Conservation (phyloP, 2,797 vertebrate genomes). For the Centroberyx gerrardi region DNA sequence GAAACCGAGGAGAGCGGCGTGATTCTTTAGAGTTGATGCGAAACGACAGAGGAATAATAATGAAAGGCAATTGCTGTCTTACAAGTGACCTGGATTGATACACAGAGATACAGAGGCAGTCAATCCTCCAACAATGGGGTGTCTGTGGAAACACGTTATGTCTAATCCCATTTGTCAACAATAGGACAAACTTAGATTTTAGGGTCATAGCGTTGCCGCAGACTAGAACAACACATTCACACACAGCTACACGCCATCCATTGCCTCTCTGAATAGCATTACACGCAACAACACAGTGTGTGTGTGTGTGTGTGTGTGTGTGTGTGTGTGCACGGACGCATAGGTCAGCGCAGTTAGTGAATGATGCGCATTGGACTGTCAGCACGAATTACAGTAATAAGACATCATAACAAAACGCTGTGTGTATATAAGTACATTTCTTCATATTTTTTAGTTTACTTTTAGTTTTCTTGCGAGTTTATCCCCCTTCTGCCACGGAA, state of each 20-base stretch:
- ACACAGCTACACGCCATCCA: conserved; percentile 25
- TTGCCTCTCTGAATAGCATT: conserved; percentile 20
- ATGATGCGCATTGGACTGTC: conserved; percentile 65
- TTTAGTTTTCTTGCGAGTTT: conserved; percentile 43
- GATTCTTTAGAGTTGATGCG: conserved; percentile 49
- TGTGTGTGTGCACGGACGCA: conserved; percentile 11
- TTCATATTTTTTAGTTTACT: not conserved
- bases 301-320: conserved; percentile 19
- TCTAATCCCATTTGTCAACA: conserved; percentile 80
- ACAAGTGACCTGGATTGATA: conserved; percentile 68
- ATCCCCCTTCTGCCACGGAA: conserved; percentile 41
- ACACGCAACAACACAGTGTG: conserved; percentile 4
- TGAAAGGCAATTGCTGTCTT: conserved; percentile 68
- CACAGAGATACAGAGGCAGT: conserved; percentile 56
- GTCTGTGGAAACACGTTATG: conserved; percentile 47
- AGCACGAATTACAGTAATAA: conserved; percentile 60
- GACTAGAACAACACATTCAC: conserved; percentile 38
- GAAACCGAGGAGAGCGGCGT: conserved; percentile 1
- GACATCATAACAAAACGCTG: conserved; percentile 42
- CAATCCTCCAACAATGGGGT: conserved; percentile 57
- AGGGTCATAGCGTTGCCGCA: conserved; percentile 49
- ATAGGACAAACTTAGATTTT: conserved; percentile 47
- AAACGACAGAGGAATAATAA: conserved; percentile 68
- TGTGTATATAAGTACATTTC: not conserved
- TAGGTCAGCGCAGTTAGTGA: conserved; percentile 50